These are phyloP conservation scores for Xenopus borealis DNA, from an alignment of 2,113 vertebrate species.

Conservation along the genomic window DNA sequence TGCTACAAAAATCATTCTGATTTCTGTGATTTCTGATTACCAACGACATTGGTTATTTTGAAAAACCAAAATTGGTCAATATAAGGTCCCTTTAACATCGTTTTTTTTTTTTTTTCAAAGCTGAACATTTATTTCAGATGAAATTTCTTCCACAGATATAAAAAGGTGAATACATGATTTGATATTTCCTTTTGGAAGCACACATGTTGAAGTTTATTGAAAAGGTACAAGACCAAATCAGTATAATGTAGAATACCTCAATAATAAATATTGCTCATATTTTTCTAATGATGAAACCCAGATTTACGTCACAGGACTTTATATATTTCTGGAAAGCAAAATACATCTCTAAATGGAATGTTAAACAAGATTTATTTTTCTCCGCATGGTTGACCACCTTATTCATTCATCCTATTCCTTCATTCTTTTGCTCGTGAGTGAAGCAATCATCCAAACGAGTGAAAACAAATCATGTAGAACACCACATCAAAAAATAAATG, in stretches of 20 bases:
- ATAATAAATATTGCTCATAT: background rate
- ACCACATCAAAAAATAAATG: conserved; percentile 44
- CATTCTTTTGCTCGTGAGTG: conserved; percentile 41
- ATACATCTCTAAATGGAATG: conserved; percentile 37
- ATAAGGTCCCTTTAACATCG: too few relatives aligned
- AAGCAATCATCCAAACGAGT: conserved; percentile 47
- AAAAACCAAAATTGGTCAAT: too few relatives aligned
- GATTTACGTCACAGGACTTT: conserved; percentile 31
- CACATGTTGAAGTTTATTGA: background rate
- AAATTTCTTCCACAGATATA: background rate
- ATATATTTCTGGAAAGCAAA: conserved; percentile 26
- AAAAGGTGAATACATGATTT: too few relatives aligned
- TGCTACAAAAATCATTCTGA: too few relatives aligned
- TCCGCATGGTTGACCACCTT: conserved; percentile 32
- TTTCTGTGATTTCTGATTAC: too few relatives aligned
- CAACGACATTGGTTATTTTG: too few relatives aligned
- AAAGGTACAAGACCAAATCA: background rate
- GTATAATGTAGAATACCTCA: background rate
- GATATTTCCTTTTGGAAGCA: too few relatives aligned
- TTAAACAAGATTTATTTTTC: conserved; percentile 44
- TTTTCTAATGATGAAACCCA: conserved; percentile 24
- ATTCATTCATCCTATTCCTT: conserved; percentile 43
- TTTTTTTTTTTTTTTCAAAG: background rate
- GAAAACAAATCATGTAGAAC: conserved; percentile 48
- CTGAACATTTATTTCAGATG: background rate